A percentile compares a stretch with the other conserved stretches of the same genome.
These are phyloP conservation scores for Tinamus guttatus DNA, from an alignment of 2,113 vertebrate genomes.

Conservation along the genomic window DNA sequence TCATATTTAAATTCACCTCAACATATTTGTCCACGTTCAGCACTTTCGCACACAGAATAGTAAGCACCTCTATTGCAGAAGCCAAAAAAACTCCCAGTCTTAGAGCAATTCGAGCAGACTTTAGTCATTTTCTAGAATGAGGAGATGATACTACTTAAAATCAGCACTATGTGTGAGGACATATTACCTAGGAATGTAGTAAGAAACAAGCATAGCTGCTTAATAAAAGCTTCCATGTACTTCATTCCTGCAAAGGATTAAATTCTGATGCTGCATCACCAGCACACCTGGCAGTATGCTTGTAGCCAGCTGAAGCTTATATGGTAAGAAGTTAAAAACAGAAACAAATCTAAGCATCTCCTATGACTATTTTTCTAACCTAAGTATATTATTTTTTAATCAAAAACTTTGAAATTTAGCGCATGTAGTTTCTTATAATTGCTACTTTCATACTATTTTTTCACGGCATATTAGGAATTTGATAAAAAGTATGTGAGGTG, in stretches of 20 bases:
- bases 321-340: not conserved
- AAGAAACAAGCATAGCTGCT: not conserved
- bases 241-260: not conserved
- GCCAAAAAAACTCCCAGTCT: not conserved
- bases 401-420: not conserved
- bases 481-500: not conserved
- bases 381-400: not conserved
- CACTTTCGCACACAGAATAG: not conserved
- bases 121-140: not conserved
- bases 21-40: not conserved
- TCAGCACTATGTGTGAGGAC: not conserved
- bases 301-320: not conserved
- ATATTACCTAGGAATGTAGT: not conserved
- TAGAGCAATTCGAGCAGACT: not conserved
- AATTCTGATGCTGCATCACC: not conserved
- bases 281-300: not conserved
- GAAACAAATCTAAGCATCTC: not conserved
- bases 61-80: not conserved
- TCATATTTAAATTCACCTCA: not conserved
- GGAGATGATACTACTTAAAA: not conserved
- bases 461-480: not conserved
- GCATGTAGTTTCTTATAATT: not conserved
- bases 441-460: not conserved
- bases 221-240: not conserved
- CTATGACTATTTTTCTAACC: not conserved